phyloP scores from a whole-genome alignment of 2,113 vertebrate species.

The Gymnogyps californianus region DNA sequence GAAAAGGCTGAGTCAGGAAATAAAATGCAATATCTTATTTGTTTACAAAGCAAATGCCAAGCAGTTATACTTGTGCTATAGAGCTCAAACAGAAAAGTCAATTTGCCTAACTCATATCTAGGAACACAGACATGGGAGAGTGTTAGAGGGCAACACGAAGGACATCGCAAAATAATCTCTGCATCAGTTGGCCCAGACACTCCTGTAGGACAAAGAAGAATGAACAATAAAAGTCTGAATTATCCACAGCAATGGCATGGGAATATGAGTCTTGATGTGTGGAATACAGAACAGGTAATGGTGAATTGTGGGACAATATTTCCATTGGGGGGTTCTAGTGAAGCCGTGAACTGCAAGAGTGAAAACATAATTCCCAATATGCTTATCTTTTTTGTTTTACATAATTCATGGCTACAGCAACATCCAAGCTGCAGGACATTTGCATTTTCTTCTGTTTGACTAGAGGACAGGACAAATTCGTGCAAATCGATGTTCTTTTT shows the following conservation, averaged over 20 bases:
- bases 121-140: not conserved
- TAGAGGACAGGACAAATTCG: not conserved
- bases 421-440: not conserved
- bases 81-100: not conserved
- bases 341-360: not conserved
- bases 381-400: not conserved
- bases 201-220: not conserved
- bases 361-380: not conserved
- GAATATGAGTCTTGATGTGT: not conserved
- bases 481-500: not conserved
- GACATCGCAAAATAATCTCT: not conserved
- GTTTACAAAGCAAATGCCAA: not conserved
- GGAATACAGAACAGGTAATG: not conserved
- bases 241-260: not conserved
- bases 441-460: slow-evolving; percentile 14
- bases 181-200: not conserved
- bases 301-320: not conserved
- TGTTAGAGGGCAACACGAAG: not conserved
- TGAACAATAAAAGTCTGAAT: not conserved
- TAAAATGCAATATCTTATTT: not conserved
- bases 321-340: not conserved
- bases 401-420: not conserved
- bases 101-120: not conserved
- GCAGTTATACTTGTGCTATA: not conserved
- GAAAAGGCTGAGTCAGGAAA: not conserved